Evolutionary conservation across 2,888 invertebrate species (phyloP).

Genomic region (Athalia cordata): DNA sequence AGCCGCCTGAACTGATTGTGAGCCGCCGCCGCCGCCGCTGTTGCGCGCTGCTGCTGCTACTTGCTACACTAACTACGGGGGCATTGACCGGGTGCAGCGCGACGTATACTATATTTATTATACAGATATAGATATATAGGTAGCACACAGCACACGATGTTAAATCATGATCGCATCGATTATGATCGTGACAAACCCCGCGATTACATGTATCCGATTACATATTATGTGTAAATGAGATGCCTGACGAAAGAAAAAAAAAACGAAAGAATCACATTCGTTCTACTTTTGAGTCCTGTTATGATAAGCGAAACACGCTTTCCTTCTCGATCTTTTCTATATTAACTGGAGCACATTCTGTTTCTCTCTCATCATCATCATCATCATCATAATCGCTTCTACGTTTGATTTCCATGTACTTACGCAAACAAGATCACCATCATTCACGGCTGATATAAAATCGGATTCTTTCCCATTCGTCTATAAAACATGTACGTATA

Average conservation of each 20-base stretch:
- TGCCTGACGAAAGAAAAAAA: not conserved
- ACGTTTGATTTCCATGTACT: not conserved
- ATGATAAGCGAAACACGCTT: slow-evolving; percentile 16
- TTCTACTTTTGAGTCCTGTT: not conserved
- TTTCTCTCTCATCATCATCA: not conserved
- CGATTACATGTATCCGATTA: too few relatives aligned
- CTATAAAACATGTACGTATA: too few relatives aligned
- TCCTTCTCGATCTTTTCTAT: slow-evolving; percentile 3
- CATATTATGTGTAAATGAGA: not conserved
- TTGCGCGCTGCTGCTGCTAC: not conserved
- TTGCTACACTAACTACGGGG: slow-evolving; percentile 54
- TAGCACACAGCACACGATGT: too few relatives aligned
- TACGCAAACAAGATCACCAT: not conserved
- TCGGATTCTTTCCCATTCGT: too few relatives aligned
- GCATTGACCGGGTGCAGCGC: slow-evolving; percentile 68
- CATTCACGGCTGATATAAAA: not conserved
- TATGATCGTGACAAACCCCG: too few relatives aligned
- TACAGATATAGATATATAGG: too few relatives aligned
- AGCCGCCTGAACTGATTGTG: slow-evolving; percentile 49
- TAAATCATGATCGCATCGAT: too few relatives aligned
- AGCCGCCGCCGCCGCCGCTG: slow-evolving; percentile 48
- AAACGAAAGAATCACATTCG: not conserved
- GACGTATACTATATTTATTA: not conserved
- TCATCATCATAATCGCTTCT: not conserved
- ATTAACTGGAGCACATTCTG: slow-evolving; percentile 1